Conservation (phyloP, 2,113 vertebrate species). For the Sorex araneus region DNA sequence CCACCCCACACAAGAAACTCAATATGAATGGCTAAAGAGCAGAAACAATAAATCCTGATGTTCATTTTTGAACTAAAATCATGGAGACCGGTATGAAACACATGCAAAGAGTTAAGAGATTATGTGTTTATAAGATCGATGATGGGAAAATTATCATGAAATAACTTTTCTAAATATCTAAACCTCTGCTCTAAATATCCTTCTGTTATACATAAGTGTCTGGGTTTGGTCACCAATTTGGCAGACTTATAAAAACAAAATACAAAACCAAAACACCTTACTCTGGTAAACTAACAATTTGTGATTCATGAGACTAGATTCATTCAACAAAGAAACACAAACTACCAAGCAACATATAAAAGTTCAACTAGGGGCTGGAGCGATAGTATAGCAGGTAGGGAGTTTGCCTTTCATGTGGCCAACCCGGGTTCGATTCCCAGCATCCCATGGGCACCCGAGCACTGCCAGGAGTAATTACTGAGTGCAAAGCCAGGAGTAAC, state of each 20-base stretch:
- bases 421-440: too few species aligned
- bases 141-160: conserved; percentile 16
- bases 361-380: too few species aligned
- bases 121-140: neutral
- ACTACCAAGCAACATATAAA: conserved; percentile 82
- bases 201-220: conserved; percentile 65
- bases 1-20: neutral
- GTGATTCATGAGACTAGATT: conserved; percentile 76
- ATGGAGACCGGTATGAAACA: conserved; percentile 11
- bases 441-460: too few species aligned
- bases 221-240: conserved; percentile 67
- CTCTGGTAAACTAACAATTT: conserved; percentile 73
- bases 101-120: neutral
- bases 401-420: too few species aligned
- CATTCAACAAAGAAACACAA: conserved; percentile 75
- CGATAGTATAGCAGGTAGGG: too few species aligned
- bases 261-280: conserved; percentile 53
- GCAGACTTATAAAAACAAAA: conserved; percentile 53
- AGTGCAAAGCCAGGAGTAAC: too few species aligned
- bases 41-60: neutral
- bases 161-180: conserved; percentile 47
- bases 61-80: neutral
- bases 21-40: neutral
- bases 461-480: too few species aligned
- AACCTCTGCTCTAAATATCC: conserved; percentile 49